Evolutionary conservation across 2,888 invertebrate species (phyloP).

Genomic region (Apamea crenata): DNA sequence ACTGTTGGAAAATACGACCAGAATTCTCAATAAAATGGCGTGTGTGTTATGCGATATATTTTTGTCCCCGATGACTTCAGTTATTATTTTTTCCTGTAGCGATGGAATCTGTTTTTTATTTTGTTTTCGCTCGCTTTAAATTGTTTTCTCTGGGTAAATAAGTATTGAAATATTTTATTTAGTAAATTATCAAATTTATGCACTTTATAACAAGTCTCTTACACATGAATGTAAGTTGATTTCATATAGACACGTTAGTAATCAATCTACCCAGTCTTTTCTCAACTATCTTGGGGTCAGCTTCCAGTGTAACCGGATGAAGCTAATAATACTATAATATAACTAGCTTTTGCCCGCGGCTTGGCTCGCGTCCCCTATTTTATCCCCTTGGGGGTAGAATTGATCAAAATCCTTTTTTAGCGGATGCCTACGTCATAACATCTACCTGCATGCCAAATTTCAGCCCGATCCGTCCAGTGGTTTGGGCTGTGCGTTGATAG

Average conservation of each 20-base stretch:
- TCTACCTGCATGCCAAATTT: too few species aligned
- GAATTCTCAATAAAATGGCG: conserved; percentile 10
- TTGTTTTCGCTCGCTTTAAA: not conserved
- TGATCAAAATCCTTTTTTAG: too few species aligned
- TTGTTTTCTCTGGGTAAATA: not conserved
- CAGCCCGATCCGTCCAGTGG: too few species aligned
- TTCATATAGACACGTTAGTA: not conserved
- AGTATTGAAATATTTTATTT: not conserved
- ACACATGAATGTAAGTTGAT: not conserved
- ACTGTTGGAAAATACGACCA: conserved; percentile 12
- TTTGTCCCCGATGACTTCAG: not conserved
- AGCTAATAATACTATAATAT: too few species aligned
- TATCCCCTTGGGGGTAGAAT: too few species aligned
- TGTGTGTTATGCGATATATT: not conserved
- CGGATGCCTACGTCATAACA: too few species aligned
- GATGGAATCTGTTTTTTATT: not conserved
- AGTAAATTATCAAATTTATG: not conserved
- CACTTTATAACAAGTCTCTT: not conserved
- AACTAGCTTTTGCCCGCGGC: too few species aligned
- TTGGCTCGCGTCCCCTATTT: too few species aligned
- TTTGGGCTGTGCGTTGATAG: too few species aligned
- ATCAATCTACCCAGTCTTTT: too few species aligned
- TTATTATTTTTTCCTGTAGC: not conserved
- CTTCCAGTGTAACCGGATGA: too few species aligned
- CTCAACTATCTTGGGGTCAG: too few species aligned